Base-by-base conservation (phyloP, 1,140 invertebrate genomes). In the Latrodectus geometricus region DNA sequence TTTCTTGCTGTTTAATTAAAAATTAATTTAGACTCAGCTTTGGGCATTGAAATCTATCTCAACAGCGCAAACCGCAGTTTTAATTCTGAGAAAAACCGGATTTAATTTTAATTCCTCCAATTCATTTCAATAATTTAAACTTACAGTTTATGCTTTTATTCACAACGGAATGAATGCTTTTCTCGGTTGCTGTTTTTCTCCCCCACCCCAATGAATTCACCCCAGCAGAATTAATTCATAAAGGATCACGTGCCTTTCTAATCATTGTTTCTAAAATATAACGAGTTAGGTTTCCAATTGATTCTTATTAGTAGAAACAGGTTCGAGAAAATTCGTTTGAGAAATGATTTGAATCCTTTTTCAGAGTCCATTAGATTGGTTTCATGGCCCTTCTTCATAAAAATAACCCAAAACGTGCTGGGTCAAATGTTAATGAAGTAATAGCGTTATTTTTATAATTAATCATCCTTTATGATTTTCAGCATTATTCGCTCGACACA, bases 381-480 rank as follows among this genome's bases (percentile, higher is more conserved):
- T 78, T 77, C 83, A 17, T 21, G 74, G 66, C 66, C 61, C 56
- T 20, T n/a, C 49, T 70, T 56, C 21, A 56, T 35, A 77, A 65
- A 86, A 72, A 69, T 52, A 72, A 49, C 49, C 50, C 65, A 49
- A 35, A 70, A 77, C 14, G 54, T 70, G 74, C 49, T 50, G 68
- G 83, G 83, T 86, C 74, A 86, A 72, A 86, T 78, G 83, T 86
- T 86, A 86, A 86, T 86, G 83, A 86, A 86, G 83, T 86, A 86
- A 86, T 86, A 70, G 83, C 74, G 83, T 68, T 86, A 70, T 86
- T 86, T 86, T 78, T 86, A 78, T 86, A 86, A 86, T 86, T 86
- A 76, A 86, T 86, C 83, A 86, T 78, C 66, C 75, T 86, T 86
- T 86, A 77, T 86, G 83, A 78, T 86, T 77, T 86, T 75, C 74